Evolutionary conservation across 1,140 invertebrate genomes (phyloP).

Genomic region (Hycleus phaleratus): DNA sequence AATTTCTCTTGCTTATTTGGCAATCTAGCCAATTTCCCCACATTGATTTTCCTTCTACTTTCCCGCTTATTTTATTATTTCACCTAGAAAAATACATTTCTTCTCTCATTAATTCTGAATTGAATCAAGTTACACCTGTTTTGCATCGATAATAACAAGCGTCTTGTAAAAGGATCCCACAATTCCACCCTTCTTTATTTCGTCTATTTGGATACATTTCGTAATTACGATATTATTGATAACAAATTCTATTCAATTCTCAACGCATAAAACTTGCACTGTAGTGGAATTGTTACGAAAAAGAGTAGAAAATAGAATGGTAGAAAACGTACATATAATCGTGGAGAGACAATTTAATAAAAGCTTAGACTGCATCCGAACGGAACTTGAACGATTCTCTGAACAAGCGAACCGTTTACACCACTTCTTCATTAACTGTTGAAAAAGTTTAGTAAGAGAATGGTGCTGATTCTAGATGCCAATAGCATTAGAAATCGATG

Average conservation of each 20-base stretch:
- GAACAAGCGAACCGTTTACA: slow-evolving; percentile 11
- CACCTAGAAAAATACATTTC: too few relatives aligned
- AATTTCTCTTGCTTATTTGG: slow-evolving; percentile 8
- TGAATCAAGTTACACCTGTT: too few relatives aligned
- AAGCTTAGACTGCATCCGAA: slow-evolving; percentile 10
- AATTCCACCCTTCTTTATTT: too few relatives aligned
- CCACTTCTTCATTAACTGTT: slow-evolving; percentile 9
- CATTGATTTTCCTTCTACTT: neutral
- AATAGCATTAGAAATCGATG: slow-evolving; percentile 10
- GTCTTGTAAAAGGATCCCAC: too few relatives aligned
- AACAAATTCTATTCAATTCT: too few relatives aligned
- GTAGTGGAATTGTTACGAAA: neutral
- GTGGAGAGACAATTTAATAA: slow-evolving; percentile 13
- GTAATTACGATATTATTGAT: too few relatives aligned
- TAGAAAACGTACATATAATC: slow-evolving; percentile 5
- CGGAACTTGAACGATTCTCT: slow-evolving; percentile 4
- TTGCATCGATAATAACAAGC: too few relatives aligned
- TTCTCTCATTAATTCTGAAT: too few relatives aligned
- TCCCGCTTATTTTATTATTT: neutral
- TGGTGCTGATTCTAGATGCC: slow-evolving; percentile 1
- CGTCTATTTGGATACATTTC: too few relatives aligned
- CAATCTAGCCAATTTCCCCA: slow-evolving; percentile 4
- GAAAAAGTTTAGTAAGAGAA: slow-evolving; percentile 11
- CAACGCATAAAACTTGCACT: too few relatives aligned
- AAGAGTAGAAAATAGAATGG: neutral